phyloP scores from a whole-genome alignment of 2,797 vertebrate genomes.

The Picus viridis region DNA sequence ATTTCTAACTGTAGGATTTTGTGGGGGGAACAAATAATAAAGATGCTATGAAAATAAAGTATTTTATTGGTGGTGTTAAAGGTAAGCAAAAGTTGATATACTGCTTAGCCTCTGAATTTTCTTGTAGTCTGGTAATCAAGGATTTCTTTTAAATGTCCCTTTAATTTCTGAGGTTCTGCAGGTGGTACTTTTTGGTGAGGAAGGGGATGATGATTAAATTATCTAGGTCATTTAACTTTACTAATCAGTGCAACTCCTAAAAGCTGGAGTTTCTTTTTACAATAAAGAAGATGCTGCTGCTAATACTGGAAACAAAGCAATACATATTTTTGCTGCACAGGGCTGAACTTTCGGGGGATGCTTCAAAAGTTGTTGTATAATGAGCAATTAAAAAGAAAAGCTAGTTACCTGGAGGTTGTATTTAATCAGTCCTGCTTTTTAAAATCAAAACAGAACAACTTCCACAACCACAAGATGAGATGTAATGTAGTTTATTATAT shows the following conservation, averaged over 20 bases:
- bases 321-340: not conserved
- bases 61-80: not conserved
- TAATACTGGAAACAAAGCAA: not conserved
- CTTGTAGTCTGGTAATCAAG: not conserved
- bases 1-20: not conserved
- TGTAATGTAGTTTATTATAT: not conserved
- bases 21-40: not conserved
- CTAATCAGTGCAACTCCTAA: not conserved
- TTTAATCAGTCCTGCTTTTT: not conserved
- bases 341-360: not conserved
- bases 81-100: not conserved
- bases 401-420: not conserved
- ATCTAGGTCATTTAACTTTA: slow-evolving; percentile 32
- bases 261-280: slow-evolving; percentile 11
- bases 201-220: slow-evolving; percentile 21
- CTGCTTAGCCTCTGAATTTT: not conserved
- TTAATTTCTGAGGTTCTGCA: slow-evolving; percentile 17
- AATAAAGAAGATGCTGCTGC: not conserved
- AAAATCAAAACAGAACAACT: not conserved
- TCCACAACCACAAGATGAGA: not conserved
- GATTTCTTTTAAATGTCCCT: not conserved
- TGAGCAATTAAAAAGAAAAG: not conserved
- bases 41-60: not conserved
- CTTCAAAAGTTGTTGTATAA: not conserved
- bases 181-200: not conserved